phyloP scores from a whole-genome alignment of 2,113 vertebrate species.

The Labeo rohita region DNA sequence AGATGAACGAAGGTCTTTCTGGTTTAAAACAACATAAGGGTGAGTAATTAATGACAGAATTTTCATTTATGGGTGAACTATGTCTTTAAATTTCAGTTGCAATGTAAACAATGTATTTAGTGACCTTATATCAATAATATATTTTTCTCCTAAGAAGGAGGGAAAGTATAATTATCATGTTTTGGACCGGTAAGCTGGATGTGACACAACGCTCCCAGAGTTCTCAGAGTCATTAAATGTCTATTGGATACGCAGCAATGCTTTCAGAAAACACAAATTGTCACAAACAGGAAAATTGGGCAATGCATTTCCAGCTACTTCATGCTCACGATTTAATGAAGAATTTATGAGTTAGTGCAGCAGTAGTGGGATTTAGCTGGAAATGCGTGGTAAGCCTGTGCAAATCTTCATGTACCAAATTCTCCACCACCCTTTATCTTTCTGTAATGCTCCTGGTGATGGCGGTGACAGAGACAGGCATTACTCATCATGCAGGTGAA shows the following conservation, averaged over 20 bases:
- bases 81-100: not conserved
- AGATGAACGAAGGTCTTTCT: no score
- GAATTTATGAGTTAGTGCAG: not conserved
- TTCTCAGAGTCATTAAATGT: not conserved
- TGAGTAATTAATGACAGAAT: not conserved
- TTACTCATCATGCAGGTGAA: conserved; percentile 28
- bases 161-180: not conserved
- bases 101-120: not conserved
- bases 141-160: not conserved
- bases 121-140: not conserved
- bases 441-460: conserved; percentile 15
- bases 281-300: conserved; percentile 1
- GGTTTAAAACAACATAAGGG: no score
- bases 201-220: not conserved
- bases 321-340: not conserved
- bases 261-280: conserved; percentile 13
- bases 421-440: not conserved
- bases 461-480: conserved; percentile 18
- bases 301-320: not conserved
- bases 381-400: not conserved
- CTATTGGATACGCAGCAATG: not conserved
- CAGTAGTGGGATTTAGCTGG: not conserved
- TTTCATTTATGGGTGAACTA: not conserved
- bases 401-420: not conserved
- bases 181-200: not conserved